Base-by-base conservation (phyloP, 2,888 invertebrate genomes). In the Polydrusus tereticollis region DNA sequence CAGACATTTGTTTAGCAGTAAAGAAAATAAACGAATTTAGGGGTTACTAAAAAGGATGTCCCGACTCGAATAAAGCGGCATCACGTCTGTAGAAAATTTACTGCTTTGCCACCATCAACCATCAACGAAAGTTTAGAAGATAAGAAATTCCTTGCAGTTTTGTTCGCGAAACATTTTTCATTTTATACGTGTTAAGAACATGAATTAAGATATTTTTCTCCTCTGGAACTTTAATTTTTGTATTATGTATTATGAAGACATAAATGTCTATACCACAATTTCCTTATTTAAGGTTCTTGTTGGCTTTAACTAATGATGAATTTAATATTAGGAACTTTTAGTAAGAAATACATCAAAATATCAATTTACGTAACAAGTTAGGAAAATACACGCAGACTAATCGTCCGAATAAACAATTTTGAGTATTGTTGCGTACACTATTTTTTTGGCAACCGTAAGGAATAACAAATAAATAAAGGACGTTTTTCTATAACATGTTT, bases 61-160 rank as follows among this genome's bases (percentile, higher is more conserved):
- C 75, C 66, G 73, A 59, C 71, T 78, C 77, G 77, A 78, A 79
- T 79, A 80, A 78, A 79, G 77, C 75, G 73, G 41, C 77, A 77
- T 76, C 80, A 78, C 78, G 79, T 78, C 76, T 69, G 67, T 72
- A 69, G 72, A 69, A 78, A 77, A 79, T 79, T 78, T 77, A 80
- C 78, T 76, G 76, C 75, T 62, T 38, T 52, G 52, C 65, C 75
- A 68, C 77, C 75, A 76, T 73, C 73, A 73, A 43, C 47, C 68
- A 59, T 45, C 69, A 59, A 69, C 69, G 59, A 69, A 69, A 68
- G 38, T 60, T 58, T 55, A 55, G 45, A 55, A 36, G 67, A 52
- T 67, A 62, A 52, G 63, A 55, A 73, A 73, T 73, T 73, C 66
- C 52, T 69, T 64, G 57, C 62, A 43, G 72, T 67, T 68, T 57